These are phyloP conservation scores for Hydrotaea cyrtoneurina DNA, from an alignment of 2,888 invertebrate species.

Conservation along the genomic window DNA sequence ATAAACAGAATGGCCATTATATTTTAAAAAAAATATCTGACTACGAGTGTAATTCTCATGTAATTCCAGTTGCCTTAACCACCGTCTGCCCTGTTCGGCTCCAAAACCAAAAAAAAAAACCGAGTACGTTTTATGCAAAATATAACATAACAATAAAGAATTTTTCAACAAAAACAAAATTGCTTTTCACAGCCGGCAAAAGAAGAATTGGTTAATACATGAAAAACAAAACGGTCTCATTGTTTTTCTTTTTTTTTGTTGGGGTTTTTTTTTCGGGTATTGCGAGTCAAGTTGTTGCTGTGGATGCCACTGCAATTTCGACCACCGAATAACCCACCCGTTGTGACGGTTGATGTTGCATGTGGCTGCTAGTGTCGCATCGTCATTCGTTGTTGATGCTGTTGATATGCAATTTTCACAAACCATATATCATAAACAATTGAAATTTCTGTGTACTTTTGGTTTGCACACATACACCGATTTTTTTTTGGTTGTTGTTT, in stretches of 20 bases:
- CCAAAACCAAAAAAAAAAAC: neutral
- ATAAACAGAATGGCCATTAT: no score
- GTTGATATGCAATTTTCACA: conserved; percentile 20
- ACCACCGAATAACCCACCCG: neutral
- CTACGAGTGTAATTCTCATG: no score
- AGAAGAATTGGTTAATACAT: neutral
- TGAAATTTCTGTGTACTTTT: neutral
- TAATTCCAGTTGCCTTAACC: neutral
- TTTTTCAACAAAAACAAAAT: neutral
- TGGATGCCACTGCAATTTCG: neutral
- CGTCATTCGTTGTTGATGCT: neutral
- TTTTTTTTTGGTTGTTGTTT: neutral
- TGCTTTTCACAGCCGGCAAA: neutral
- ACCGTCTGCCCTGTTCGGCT: neutral
- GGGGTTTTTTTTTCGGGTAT: neutral
- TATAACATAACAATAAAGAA: conserved; percentile 3
- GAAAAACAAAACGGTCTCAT: neutral
- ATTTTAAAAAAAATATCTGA: no score
- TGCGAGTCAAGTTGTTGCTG: neutral
- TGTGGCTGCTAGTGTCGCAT: neutral
- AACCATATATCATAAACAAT: conserved; percentile 20
- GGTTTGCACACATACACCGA: neutral
- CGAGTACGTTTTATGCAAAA: neutral
- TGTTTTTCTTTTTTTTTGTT: no score
- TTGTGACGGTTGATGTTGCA: neutral